Conservation (phyloP, 2,888 invertebrate genomes). For the Ypsolopha scabrella region DNA sequence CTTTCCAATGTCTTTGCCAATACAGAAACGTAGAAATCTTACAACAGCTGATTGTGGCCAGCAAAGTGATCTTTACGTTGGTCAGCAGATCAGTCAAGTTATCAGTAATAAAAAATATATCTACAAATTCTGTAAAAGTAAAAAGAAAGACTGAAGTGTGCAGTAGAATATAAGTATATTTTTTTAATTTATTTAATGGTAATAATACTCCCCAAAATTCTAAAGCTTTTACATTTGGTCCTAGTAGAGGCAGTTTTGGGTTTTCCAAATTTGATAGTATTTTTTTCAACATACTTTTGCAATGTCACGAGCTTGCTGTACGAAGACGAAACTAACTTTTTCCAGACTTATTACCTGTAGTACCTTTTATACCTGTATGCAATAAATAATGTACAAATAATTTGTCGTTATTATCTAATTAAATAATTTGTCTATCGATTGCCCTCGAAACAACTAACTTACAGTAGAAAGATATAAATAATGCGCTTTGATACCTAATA, state of each 20-base stretch:
- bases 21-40: conserved; percentile 40
- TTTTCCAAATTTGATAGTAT: conserved; percentile 39
- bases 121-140: conserved; percentile 41
- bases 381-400: too few species aligned
- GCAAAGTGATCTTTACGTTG: conserved; percentile 49
- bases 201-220: conserved; percentile 51
- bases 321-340: too few species aligned
- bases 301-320: too few species aligned
- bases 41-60: conserved; percentile 42
- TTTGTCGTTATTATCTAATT: too few species aligned
- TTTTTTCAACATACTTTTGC: conserved; percentile 18
- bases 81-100: conserved; percentile 41
- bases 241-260: conserved; percentile 38
- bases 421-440: too few species aligned
- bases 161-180: conserved; percentile 33
- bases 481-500: too few species aligned
- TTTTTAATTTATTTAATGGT: conserved; percentile 27
- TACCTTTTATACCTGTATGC: too few species aligned
- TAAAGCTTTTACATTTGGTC: conserved; percentile 45
- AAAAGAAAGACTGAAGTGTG: conserved; percentile 40
- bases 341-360: too few species aligned
- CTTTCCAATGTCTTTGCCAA: conserved; percentile 43
- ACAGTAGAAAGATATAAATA: too few species aligned
- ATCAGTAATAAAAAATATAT: conserved; percentile 47
- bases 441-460: too few species aligned